phyloP scores from a whole-genome alignment of 2,113 vertebrate species.

The Chamaea fasciata region DNA sequence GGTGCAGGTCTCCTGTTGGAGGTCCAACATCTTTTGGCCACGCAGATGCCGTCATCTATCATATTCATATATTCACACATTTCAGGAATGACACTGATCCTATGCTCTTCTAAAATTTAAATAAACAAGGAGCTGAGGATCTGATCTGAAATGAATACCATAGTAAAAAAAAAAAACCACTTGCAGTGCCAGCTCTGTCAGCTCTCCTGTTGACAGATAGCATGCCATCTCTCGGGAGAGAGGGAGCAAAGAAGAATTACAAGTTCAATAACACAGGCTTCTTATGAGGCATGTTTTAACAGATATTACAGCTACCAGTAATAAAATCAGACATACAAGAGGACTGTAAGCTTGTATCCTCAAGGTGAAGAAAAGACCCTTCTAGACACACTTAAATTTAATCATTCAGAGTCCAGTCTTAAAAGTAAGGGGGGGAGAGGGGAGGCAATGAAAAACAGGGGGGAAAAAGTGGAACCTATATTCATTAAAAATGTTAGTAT shows the following conservation, averaged over 20 bases:
- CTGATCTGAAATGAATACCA: not conserved
- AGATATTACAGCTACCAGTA: not conserved
- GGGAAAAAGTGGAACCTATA: not conserved
- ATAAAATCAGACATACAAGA: not conserved
- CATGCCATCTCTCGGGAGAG: not conserved
- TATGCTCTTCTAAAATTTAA: not conserved
- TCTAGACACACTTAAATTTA: not conserved
- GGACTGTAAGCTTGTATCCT: not conserved
- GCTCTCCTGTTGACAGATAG: not conserved
- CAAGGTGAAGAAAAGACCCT: not conserved
- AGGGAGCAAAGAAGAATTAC: not conserved
- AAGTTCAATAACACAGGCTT: not conserved
- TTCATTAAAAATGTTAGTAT: not conserved
- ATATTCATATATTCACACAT: not conserved
- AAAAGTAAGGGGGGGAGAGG: not conserved
- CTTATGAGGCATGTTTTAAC: not conserved
- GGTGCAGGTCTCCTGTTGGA: not conserved
- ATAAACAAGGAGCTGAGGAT: not conserved
- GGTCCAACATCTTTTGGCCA: not conserved
- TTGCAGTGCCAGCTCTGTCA: not conserved
- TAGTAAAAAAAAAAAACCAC: not conserved
- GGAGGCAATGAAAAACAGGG: not conserved
- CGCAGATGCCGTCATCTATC: not conserved
- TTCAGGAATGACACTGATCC: not conserved
- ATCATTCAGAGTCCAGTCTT: not conserved